Percentiles rank a stretch among this genome's conserved stretches.
Evolutionary conservation across 2,888 invertebrate species (phyloP).

Genomic region (Apotomis betuletana): DNA sequence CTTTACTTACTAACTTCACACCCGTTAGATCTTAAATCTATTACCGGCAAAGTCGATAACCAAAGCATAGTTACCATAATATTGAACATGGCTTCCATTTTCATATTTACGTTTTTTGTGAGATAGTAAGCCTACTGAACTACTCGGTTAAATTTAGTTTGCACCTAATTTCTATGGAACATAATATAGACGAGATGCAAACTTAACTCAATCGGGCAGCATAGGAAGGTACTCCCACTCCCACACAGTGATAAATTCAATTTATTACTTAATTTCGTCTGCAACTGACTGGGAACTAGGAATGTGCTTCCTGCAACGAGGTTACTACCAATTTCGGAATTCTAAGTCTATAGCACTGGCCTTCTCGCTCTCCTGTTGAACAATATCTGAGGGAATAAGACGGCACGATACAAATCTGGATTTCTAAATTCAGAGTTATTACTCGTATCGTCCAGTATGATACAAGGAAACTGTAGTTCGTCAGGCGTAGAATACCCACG

Average conservation of each 20-base stretch:
- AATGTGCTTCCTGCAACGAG: slow-evolving; percentile 28
- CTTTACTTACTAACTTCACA: no score
- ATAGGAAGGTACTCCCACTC: no score
- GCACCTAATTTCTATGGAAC: background rate
- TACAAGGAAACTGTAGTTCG: slow-evolving; percentile 21
- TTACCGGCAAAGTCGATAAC: no score
- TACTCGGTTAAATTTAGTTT: background rate
- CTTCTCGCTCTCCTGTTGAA: no score
- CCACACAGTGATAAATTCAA: slow-evolving; percentile 4
- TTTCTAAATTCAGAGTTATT: no score
- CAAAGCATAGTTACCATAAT: no score
- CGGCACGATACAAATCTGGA: no score
- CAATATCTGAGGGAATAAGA: no score
- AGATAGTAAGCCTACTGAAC: slow-evolving; percentile 6
- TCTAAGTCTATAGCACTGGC: no score
- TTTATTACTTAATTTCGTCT: slow-evolving; percentile 30
- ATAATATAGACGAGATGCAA: background rate
- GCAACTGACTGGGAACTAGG: slow-evolving; percentile 24
- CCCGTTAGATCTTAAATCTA: no score
- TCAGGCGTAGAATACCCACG: background rate
- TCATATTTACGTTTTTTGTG: background rate
- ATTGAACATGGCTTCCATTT: no score
- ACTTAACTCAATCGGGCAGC: background rate
- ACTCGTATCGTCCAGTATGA: background rate
- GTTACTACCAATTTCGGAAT: no score